Evolutionary conservation across 2,113 vertebrate species (phyloP).

Genomic region (Dascyllus trimaculatus): DNA sequence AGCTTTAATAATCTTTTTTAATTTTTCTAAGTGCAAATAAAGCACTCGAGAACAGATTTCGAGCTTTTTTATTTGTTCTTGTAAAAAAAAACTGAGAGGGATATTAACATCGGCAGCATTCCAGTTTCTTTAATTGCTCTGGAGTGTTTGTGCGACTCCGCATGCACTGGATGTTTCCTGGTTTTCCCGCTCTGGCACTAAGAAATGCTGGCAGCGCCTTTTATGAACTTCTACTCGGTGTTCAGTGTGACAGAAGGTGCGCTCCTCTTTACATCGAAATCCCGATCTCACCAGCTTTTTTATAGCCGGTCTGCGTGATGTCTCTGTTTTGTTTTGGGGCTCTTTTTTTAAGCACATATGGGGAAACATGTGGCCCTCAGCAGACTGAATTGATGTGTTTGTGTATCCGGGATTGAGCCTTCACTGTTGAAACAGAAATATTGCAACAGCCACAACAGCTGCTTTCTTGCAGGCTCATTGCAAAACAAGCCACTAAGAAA

Average conservation of each 20-base stretch:
- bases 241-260: slow-evolving; percentile 14
- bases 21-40: slow-evolving; percentile 74
- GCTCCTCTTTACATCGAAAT: background rate
- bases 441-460: slow-evolving; percentile 1
- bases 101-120: slow-evolving; percentile 37
- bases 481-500: slow-evolving; percentile 18
- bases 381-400: slow-evolving; percentile 49
- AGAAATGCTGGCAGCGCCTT: slow-evolving; percentile 24
- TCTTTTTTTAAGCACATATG: slow-evolving; percentile 49
- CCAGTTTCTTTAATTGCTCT: slow-evolving; percentile 40
- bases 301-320: slow-evolving; percentile 6
- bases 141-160: slow-evolving; percentile 15
- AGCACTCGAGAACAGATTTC: slow-evolving; percentile 57
- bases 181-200: background rate
- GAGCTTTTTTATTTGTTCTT: slow-evolving; percentile 57
- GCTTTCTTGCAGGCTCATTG: slow-evolving; percentile 20
- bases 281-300: slow-evolving; percentile 26
- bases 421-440: slow-evolving; percentile 20
- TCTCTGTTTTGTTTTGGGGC: slow-evolving; percentile 7
- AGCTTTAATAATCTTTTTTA: slow-evolving; percentile 51
- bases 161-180: background rate
- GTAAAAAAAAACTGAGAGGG: slow-evolving; percentile 37
- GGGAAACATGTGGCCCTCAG: slow-evolving; percentile 46
- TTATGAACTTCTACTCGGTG: slow-evolving; percentile 17
- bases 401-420: slow-evolving; percentile 12